Evolutionary conservation across 2,888 invertebrate genomes (phyloP), one percentile per base, ranked within the genome.

Genomic region (Baronia brevicornis): DNA sequence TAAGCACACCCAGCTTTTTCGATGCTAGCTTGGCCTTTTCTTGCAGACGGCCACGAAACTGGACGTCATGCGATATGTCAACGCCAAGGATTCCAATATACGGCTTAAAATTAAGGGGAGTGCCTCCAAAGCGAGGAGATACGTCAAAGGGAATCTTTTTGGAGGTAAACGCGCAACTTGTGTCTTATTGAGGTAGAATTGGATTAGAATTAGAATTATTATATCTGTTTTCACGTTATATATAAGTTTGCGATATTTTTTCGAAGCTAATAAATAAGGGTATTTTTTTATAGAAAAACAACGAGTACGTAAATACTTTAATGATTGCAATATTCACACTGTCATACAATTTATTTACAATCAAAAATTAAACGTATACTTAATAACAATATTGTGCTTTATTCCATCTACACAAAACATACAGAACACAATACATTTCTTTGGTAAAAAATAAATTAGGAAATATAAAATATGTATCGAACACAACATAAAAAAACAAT

Each of bases 301-400:
- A n/a, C 21, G 35, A 62, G 59, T 73, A 78, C 61, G 71, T 80
- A 78, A 79, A 82, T 84, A 82, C 64, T 80, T 80, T 82, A 80
- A 74, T 78, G 72, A 72, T 75, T 64, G 69, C 64, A 72, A 70
- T 80, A 74, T 72, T 71, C 79, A 82, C 80, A 79, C 80, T 68
- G 59, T 75, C 77, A 75, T 79, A 71, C 70, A 54, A 64, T 56
- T 20, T 80, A 79, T 79, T 72, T 80, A 82, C 82, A 80, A 60
- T 62, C 64, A 71, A 67, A 66, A 74, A 67, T 59, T 46, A 66
- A 67, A n/a, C n/a, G n/a, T 68, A 62, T 67, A 71, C 69, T 67
- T 71, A 78, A 69, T 64, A 79, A 78, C 69, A 64, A 70, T 79
- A 68, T 84, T 84, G 82, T 84, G 82, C 80, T 73, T 65, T 53